Base-by-base conservation (phyloP, 2,113 vertebrate species). In the Festucalex cinctus region DNA sequence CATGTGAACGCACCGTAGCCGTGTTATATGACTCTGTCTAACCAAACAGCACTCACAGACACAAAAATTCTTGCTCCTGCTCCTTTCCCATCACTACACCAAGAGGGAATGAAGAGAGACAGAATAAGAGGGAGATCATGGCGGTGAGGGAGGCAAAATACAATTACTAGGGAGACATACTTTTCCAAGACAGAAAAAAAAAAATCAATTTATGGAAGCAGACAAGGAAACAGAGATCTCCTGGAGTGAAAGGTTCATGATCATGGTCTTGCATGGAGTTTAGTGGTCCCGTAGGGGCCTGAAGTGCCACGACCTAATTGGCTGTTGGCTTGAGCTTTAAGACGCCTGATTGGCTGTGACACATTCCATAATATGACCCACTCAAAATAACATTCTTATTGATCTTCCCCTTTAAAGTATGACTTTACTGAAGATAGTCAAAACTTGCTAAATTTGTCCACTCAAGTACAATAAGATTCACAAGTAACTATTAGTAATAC, bases 1-100 rank as follows among this genome's bases (percentile, higher is more conserved):
- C 86, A 91, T 85, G 83, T 87, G 86, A 90, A 81, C 68, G 59
- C 73, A 64, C 78, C 68, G 56, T 69, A 46, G 71, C 70, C 66
- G 49, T 88, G 88, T 89, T 87, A 90, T 88, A 86, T 85, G 90
- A 91, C 82, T 88, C 88, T 87, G 77, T 87, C 83, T 86, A 88
- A 90, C 83, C 68, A 89, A 91, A 90, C 88, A 89, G 84, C 74
- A 82, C 86, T 86, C 80, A 76, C 73, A 83, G 80, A 88, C 85
- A 77, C 68, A 79, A 59, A 79, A 83, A 89, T 83, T 84, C 86
- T 82, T 83, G 72, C 80, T 76, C 41, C 22, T 41, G 73, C 73
- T 77, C 79, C 44, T 83, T 88, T 86, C 83, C 86, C 86, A 85
- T 88, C 86, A 80, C 69, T 53, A 76, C 80, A 70, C 44, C 26